Conservation (phyloP, 2,888 invertebrate genomes). For the Sympetrum striolatum region DNA sequence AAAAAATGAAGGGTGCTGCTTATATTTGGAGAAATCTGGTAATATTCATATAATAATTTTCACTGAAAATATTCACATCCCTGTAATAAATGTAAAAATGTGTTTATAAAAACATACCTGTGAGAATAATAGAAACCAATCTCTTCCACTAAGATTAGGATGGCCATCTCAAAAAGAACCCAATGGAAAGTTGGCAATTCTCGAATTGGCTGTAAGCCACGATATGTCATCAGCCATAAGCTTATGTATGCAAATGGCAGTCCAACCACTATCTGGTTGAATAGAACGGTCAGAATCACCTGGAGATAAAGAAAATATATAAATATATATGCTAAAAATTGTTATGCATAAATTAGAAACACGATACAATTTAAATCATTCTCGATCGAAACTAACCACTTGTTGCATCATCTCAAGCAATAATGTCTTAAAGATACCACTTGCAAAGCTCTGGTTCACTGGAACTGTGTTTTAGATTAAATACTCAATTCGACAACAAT, state of each 20-base stretch:
- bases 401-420: no score
- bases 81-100: background rate
- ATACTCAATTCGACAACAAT: no score
- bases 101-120: slow-evolving; percentile 61
- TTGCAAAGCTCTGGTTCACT: no score
- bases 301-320: slow-evolving; percentile 53
- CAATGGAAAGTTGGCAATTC: slow-evolving; percentile 80
- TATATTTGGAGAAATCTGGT: no score
- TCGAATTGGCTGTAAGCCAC: slow-evolving; percentile 71
- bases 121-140: slow-evolving; percentile 85
- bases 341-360: no score
- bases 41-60: background rate
- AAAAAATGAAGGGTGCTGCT: no score
- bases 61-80: background rate
- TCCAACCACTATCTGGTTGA: slow-evolving; percentile 77
- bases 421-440: no score
- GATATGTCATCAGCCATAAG: slow-evolving; percentile 69
- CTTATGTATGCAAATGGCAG: slow-evolving; percentile 69
- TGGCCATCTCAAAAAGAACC: slow-evolving; percentile 75
- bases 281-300: slow-evolving; percentile 73
- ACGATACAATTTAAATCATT: no score
- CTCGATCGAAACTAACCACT: no score
- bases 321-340: background rate
- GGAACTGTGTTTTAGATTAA: no score
- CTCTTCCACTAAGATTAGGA: slow-evolving; percentile 79